phyloP scores from a whole-genome alignment of 2,888 invertebrate genomes.

The Baronia brevicornis region DNA sequence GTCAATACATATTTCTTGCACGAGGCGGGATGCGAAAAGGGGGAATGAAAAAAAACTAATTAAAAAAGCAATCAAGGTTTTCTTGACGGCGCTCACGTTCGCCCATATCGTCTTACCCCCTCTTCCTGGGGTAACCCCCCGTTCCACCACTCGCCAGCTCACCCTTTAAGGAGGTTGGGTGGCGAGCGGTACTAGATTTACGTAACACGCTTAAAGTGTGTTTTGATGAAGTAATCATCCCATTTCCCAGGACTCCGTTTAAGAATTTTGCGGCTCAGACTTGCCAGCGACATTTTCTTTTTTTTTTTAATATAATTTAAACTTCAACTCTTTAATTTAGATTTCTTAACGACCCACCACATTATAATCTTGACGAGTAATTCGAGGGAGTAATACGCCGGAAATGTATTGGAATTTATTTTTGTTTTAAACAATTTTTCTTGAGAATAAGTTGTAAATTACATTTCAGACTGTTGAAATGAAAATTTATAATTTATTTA shows the following conservation, averaged over 20 bases:
- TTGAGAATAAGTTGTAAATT: no score
- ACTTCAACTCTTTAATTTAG: constrained; percentile 64
- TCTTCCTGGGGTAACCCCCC: constrained; percentile 43
- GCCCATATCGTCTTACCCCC: constrained; percentile 76
- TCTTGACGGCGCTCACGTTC: constrained; percentile 76
- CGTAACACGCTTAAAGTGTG: constrained; percentile 76
- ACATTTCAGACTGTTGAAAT: not conserved
- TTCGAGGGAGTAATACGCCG: constrained; percentile 34
- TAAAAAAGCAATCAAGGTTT: constrained; percentile 77
- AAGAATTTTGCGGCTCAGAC: constrained; percentile 70
- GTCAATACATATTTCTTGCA: constrained; percentile 67
- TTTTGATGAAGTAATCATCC: constrained; percentile 77
- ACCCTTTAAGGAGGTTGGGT: constrained; percentile 53
- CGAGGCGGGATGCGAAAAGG: constrained; percentile 68
- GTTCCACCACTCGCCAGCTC: constrained; percentile 34
- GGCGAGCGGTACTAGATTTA: constrained; percentile 71
- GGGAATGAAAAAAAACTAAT: constrained; percentile 72
- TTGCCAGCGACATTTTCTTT: constrained; percentile 43
- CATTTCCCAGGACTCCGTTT: constrained; percentile 72
- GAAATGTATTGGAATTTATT: constrained; percentile 39
- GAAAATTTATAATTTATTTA: constrained; percentile 4
- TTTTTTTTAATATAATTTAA: constrained; percentile 36
- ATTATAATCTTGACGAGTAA: constrained; percentile 53
- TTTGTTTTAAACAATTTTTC: no score
- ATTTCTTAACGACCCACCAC: constrained; percentile 60